A percentile compares a stretch with the other conserved stretches of the same genome.
Evolutionary conservation across 2,888 invertebrate species (phyloP).

Genomic region (Emmelina monodactyla): DNA sequence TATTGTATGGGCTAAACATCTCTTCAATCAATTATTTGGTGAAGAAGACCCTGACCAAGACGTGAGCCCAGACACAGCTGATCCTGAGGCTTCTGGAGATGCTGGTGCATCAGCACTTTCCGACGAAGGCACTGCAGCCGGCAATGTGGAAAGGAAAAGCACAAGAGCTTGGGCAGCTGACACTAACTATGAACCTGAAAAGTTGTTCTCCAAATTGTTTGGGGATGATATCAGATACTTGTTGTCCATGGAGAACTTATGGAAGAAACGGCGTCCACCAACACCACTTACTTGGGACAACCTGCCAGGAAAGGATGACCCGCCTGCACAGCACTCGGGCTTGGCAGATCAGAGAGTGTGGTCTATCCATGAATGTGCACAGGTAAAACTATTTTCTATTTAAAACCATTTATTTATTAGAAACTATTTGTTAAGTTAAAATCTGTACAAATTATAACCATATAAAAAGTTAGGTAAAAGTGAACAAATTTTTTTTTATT

Average conservation of each 20-base stretch:
- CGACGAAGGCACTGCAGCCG: slow-evolving; percentile 46
- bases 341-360: slow-evolving; percentile 80
- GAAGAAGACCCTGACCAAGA: slow-evolving; percentile 96
- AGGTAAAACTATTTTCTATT: slow-evolving; percentile 32
- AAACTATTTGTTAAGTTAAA: no score
- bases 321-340: slow-evolving; percentile 49
- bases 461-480: no score
- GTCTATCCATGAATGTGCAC: slow-evolving; percentile 78
- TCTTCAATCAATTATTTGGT: slow-evolving; percentile 99
- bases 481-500: no score
- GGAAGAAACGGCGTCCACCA: slow-evolving; percentile 91
- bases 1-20: slow-evolving; percentile 99
- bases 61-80: slow-evolving; percentile 96
- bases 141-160: slow-evolving; percentile 70
- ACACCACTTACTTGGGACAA: slow-evolving; percentile 77
- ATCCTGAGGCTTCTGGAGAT: slow-evolving; percentile 86
- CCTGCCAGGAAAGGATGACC: slow-evolving; percentile 64
- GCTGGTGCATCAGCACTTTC: slow-evolving; percentile 69
- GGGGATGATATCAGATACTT: slow-evolving; percentile 94
- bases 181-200: slow-evolving; percentile 80
- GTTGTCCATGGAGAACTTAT: slow-evolving; percentile 92
- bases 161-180: slow-evolving; percentile 91
- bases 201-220: slow-evolving; percentile 93
- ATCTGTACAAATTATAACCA: no score
- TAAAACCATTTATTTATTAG: no score